phyloP scores from a whole-genome alignment of 2,113 vertebrate genomes.

The Prolemur simus region DNA sequence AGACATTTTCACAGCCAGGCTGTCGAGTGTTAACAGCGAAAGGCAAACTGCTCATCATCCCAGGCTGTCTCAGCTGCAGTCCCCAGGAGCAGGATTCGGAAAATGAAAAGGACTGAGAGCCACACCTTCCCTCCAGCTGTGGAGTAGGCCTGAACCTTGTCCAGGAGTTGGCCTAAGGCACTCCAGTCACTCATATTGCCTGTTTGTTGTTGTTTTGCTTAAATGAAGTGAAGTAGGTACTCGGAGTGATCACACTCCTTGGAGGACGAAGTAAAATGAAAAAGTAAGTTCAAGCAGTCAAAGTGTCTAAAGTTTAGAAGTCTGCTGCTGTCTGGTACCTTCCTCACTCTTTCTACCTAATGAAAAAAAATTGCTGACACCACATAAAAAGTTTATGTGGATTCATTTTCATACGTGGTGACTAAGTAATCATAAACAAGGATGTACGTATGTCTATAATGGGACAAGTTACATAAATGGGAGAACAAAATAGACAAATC shows the following conservation, averaged over 20 bases:
- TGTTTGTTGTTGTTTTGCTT: constrained; percentile 72
- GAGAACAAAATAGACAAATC: neutral
- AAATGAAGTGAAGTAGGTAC: constrained; percentile 76
- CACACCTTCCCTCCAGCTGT: constrained; percentile 92
- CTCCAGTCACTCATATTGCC: constrained; percentile 93
- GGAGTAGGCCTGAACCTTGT: constrained; percentile 94
- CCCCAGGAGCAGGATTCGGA: constrained; percentile 91
- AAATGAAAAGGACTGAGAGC: constrained; percentile 95
- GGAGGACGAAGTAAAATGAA: constrained; percentile 81
- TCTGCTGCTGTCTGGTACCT: constrained; percentile 79
- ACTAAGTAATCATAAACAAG: constrained; percentile 22
- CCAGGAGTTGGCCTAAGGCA: constrained; percentile 91
- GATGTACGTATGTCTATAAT: neutral
- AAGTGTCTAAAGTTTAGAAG: constrained; percentile 87
- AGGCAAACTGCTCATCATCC: constrained; percentile 94
- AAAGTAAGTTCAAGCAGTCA: constrained; percentile 78
- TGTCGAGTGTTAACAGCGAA: constrained; percentile 94
- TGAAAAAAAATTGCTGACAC: constrained; percentile 87
- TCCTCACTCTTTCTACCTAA: constrained; percentile 82
- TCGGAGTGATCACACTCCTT: constrained; percentile 71
- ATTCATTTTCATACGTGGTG: constrained; percentile 37
- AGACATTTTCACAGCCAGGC: constrained; percentile 93
- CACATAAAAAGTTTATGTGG: constrained; percentile 78
- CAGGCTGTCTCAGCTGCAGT: constrained; percentile 93
- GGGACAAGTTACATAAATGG: constrained; percentile 10